Percentiles rank a stretch among this genome's conserved stretches.
These are phyloP conservation scores for Exaiptasia diaphana DNA, from an alignment of 64 coral and sea anemone species.

Conservation along the genomic window DNA sequence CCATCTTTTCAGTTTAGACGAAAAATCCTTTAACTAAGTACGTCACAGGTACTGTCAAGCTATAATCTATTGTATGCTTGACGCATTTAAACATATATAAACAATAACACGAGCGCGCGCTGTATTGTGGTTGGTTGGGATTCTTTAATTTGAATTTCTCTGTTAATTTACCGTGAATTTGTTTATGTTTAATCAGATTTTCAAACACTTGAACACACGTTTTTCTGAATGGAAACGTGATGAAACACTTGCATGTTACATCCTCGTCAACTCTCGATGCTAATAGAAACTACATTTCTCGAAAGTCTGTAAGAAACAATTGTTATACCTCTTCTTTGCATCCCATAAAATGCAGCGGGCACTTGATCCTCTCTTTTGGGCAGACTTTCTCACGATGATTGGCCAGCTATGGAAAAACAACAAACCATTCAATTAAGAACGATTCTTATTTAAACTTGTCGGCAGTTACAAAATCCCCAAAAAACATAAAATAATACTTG, in stretches of 20 bases:
- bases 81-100: too few species aligned
- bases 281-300: neutral
- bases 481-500: neutral
- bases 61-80: too few species aligned
- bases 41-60: too few species aligned
- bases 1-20: too few species aligned
- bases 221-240: neutral
- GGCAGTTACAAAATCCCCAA: too few species aligned
- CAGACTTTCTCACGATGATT: constrained; percentile 49
- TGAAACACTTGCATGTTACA: too few species aligned
- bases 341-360: constrained; percentile 35
- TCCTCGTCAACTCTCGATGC: neutral
- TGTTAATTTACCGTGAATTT: neutral
- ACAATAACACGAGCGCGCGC: too few species aligned
- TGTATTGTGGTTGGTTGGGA: too few species aligned
- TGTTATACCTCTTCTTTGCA: constrained; percentile 37
- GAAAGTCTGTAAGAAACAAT: neutral
- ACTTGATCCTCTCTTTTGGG: constrained; percentile 14
- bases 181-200: neutral
- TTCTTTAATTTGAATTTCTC: neutral
- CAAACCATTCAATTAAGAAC: neutral
- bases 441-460: neutral
- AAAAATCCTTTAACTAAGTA: too few species aligned
- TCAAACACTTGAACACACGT: neutral
- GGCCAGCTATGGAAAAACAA: constrained; percentile 24